Base-by-base conservation (phyloP, 2,113 vertebrate species). In the Tragelaphus scriptus region DNA sequence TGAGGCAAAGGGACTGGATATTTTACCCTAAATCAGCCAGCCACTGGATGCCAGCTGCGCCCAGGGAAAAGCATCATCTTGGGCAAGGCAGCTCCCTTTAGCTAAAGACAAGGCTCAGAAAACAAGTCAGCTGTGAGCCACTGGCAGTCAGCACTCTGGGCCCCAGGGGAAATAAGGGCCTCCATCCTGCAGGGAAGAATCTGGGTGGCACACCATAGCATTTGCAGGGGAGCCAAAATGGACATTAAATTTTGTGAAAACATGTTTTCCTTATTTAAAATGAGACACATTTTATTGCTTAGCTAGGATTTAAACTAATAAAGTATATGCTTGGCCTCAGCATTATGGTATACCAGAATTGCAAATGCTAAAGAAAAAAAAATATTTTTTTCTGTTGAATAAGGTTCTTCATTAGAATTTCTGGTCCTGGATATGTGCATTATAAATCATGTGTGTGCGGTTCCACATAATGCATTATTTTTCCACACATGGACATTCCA, bases 271-370 rank as follows among this genome's bases (percentile, higher is more conserved):
- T 91, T 84, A 87, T 97, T 96, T 95, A 81, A 97, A 91, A 94
- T 1, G 40, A 91, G 88, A 93, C 47, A 94, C 36, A 96, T 94
- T 97, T 96, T 94, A 96, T 97, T 97, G 96, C 98, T 98, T 97
- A 98, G 92, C 94, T 94, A 94, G 94, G 85, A 81, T 55, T 96
- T 96, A 88, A 95, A 82, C 94, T 96, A 97, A 97, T 94, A 93
- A 85, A 95, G 92, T 93, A 84, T 68, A 79, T 79, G 81, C 63
- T 95, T 94, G 88, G 86, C 95, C 47, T 97, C 96, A 97, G 96
- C 94, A 95, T 91, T 97, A 91, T 59, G 23, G 58, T 86, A 90
- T 85, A 93, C 81, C 88, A 85, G 80, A 98, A 96, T 47, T 84
- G 68, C 94, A 97, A 94, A 94, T 95, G 93, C 96, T 89, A 44